Evolutionary conservation across 2,888 invertebrate genomes (phyloP).

Genomic region (Copidosoma aretas): DNA sequence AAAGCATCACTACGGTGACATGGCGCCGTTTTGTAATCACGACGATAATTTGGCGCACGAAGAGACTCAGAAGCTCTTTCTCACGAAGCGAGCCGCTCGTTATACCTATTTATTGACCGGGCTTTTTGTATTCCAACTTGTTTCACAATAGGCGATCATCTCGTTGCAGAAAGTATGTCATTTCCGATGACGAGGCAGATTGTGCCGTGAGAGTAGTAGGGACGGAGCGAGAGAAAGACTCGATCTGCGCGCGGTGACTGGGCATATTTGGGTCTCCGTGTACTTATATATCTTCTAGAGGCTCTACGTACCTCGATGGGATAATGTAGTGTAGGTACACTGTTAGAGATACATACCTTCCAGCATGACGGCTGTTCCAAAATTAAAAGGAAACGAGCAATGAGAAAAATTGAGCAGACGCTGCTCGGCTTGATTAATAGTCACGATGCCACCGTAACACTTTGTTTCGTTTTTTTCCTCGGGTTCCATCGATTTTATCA

Average conservation of each 20-base stretch:
- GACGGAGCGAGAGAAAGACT: neutral
- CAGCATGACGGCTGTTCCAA: neutral
- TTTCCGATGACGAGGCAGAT: slow-evolving; percentile 34
- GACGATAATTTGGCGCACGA: too few species aligned
- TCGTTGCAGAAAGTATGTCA: slow-evolving; percentile 33
- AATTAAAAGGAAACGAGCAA: slow-evolving; percentile 1
- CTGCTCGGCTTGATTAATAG: neutral
- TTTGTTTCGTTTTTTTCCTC: too few species aligned
- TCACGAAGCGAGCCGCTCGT: too few species aligned
- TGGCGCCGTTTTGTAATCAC: too few species aligned
- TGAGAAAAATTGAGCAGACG: neutral
- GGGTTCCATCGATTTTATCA: too few species aligned
- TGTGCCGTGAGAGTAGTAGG: slow-evolving; percentile 15
- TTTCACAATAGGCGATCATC: slow-evolving; percentile 30
- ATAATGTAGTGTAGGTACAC: neutral
- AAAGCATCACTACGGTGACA: too few species aligned
- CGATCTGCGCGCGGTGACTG: slow-evolving; percentile 11
- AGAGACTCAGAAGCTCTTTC: too few species aligned
- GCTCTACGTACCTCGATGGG: neutral
- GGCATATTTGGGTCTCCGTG: slow-evolving; percentile 4
- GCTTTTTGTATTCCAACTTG: slow-evolving; percentile 30
- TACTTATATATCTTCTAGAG: too few species aligned
- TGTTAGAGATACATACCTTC: neutral
- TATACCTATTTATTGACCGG: slow-evolving; percentile 16
- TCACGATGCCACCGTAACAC: neutral